A percentile compares a stretch with the other conserved stretches of the same genome.
phyloP scores from a whole-genome alignment of 2,797 vertebrate genomes.

The Pelobates cultripes region DNA sequence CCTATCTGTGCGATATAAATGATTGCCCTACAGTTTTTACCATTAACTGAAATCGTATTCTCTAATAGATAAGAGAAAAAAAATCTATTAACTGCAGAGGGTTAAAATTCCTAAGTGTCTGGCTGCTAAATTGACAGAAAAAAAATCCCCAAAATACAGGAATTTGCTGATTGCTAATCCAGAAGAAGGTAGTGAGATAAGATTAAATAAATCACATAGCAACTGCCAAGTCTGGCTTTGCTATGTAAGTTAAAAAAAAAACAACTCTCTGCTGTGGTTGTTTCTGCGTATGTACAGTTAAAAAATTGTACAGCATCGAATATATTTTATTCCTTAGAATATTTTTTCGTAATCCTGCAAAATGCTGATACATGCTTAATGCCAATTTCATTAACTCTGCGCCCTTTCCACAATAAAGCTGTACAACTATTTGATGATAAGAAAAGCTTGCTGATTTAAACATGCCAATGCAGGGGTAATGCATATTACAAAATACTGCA shows the following conservation, averaged over 20 bases:
- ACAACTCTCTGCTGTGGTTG: no score
- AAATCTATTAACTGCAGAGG: no score
- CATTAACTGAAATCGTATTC: no score
- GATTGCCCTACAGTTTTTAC: no score
- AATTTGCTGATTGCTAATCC: no score
- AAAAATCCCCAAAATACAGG: no score
- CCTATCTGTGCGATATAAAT: no score
- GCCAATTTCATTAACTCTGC: conserved; percentile 67
- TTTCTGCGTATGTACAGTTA: conserved; percentile 8
- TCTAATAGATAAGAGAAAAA: no score
- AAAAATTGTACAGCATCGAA: conserved; percentile 5
- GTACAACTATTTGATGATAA: conserved; percentile 62
- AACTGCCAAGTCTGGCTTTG: not conserved
- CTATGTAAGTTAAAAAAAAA: not conserved
- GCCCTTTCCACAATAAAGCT: conserved; percentile 62
- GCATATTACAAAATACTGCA: conserved; percentile 59
- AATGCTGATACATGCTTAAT: conserved; percentile 63
- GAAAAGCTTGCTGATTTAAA: conserved; percentile 51
- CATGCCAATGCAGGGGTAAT: conserved; percentile 58
- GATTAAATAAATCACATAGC: not conserved
- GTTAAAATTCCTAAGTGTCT: no score
- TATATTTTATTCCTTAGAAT: conserved; percentile 55
- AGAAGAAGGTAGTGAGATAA: not conserved
- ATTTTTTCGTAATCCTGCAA: conserved; percentile 56
- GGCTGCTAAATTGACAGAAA: no score